Base-by-base conservation (phyloP, 1,140 invertebrate genomes). In the Ceratitis capitata region DNA sequence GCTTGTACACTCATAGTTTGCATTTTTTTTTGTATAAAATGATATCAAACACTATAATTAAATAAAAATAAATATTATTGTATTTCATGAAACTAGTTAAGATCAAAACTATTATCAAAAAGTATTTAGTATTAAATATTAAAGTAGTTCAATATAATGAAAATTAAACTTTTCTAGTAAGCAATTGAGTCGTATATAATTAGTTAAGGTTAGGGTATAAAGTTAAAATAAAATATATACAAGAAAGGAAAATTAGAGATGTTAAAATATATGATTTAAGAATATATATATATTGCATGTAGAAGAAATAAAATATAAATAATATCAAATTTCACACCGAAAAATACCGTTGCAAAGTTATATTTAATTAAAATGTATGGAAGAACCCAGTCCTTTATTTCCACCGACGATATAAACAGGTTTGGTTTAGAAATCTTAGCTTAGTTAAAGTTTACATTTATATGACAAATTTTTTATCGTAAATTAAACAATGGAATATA, bases 151-250 rank as follows among this genome's bases (percentile, higher is more conserved):
- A 51, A 83, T n/a, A 7, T 53, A 83, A 19, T 49, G 32, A 39
- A 19, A 83, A 53, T 19, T 53, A 26, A 51, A 45, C 49, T 53
- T 83, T 53, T 53, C 19, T 58, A 83, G 53, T 29, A 51, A 83
- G 19, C 19, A 51, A 83, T 53, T 51, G 19, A 16, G 45, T 49
- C 29, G 19, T 5, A 53, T 51, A 53, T 83, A 83, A 45, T 26
- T 78, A 78, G 69, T 78, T 69, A 69, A n/a, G n/a, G n/a, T n/a
- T n/a, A 78, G 16, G 45, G n/a, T 78, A 42, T n/a, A 53, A 16
- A 19, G 14, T 35, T 83, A 35, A 53, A 42, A 83, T 26, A 56
- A 56, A 56, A n/a, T 56, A 53, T 53, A 78, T 58, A 83, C 53
- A 83, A 53, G 16, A 29, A 53, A 58, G 1, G 35, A 35, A 83